Conservation (phyloP, 23 tunicate species). For the Ciona savignyi region DNA sequence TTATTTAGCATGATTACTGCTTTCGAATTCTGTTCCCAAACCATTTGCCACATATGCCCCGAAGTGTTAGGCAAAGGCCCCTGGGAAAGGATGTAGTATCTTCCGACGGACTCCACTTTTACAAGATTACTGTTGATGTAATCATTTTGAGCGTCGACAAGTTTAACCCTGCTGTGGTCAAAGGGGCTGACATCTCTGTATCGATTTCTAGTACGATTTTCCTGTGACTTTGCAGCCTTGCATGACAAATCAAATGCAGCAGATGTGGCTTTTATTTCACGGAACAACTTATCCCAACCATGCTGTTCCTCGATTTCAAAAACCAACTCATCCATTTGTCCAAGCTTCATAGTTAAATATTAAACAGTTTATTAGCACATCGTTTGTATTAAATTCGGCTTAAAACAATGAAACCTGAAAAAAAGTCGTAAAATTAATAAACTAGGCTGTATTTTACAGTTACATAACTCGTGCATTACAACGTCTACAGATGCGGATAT, state of each 20-base stretch:
- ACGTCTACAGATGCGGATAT: too few species aligned
- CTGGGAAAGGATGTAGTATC: slow-evolving; percentile 85
- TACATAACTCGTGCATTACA: background rate
- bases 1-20: slow-evolving; percentile 91
- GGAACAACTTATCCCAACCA: slow-evolving; percentile 69
- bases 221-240: slow-evolving; percentile 56
- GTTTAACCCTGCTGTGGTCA: slow-evolving; percentile 93
- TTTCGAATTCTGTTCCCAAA: slow-evolving; percentile 97
- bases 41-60: slow-evolving; percentile 98
- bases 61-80: slow-evolving; percentile 85
- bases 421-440: too few species aligned
- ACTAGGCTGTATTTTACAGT: background rate
- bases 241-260: slow-evolving; percentile 60
- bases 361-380: background rate
- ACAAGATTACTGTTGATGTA: slow-evolving; percentile 86
- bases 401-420: background rate
- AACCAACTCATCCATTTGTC: slow-evolving; percentile 18
- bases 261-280: slow-evolving; percentile 35
- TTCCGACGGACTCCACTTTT: slow-evolving; percentile 28
- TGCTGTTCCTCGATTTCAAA: slow-evolving; percentile 38
- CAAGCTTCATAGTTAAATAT: background rate
- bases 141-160: slow-evolving; percentile 59
- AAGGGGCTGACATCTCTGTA: slow-evolving; percentile 92
- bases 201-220: slow-evolving; percentile 68
- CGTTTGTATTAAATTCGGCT: background rate